Evolutionary conservation across 2,888 invertebrate species (phyloP), one percentile per base, ranked within the genome.

Genomic region (Zelleria hepariella): DNA sequence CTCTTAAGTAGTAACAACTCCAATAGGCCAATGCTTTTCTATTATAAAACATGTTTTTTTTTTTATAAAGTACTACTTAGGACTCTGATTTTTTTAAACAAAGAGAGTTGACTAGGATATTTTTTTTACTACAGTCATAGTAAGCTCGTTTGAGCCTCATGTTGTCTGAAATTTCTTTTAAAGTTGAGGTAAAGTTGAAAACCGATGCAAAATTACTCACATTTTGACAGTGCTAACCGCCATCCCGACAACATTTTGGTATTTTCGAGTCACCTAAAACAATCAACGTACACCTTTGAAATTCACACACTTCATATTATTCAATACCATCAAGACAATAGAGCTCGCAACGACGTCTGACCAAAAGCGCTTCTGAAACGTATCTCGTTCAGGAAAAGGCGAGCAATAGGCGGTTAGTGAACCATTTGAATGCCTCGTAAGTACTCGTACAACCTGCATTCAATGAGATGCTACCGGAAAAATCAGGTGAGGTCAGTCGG

Each of bases 171-270:
- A n/a, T n/a, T n/a, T n/a, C n/a, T n/a, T n/a, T n/a, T n/a, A n/a
- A n/a, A n/a, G n/a, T n/a, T n/a, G n/a, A n/a, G n/a, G n/a, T n/a
- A n/a, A n/a, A n/a, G n/a, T n/a, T n/a, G n/a, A n/a, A n/a, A n/a
- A n/a, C n/a, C n/a, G n/a, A n/a, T n/a, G n/a, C n/a, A 51, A 58
- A 24, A 7, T 32, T 69, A 87, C 89, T 83, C 69, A 89, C 89
- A 66, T 80, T 85, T 89, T 57, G 89, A 89, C 55, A 89, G 64
- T 20, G 63, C 70, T 26, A 87, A 72, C 62, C 78, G 73, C 88
- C 89, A 88, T 73, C 89, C 89, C 52, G 84, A 74, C 67, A 89
- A 73, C 89, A 89, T 87, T 65, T 75, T 76, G 71, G 64, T 60
- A 58, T 63, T 54, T 67, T 68, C 32, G 8, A 2, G 20, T 55